Evolutionary conservation across 2,888 invertebrate species (phyloP), one percentile per base, ranked within the genome.

Genomic region (Pollenia labialis): DNA sequence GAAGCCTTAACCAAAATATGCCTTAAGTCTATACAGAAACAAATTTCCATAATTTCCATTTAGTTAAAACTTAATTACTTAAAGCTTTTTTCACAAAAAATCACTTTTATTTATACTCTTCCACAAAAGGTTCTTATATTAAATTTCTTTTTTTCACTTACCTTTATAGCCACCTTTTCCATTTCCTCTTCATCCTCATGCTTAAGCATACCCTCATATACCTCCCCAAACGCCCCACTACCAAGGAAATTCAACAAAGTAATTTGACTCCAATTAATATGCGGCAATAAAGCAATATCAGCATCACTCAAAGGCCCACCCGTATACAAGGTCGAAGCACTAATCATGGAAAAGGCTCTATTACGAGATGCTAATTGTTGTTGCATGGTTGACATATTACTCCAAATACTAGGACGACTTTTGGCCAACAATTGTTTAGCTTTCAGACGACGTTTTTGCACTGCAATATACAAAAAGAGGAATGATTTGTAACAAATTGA

Each of bases 201-300:
- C 88, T 95, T 95, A 0, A 98, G 97, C 85, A 96, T 95, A 0
- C 99, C 99, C 94, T 98, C 98, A 92, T 97, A 98, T 1, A 99
- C 99, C 93, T 99, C 98, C 0, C 99, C 99, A 91, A 99, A 99
- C 0, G 99, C 99, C 0, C 99, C 99, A 83, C 97, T 97, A 0
- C 99, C 99, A 75, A 99, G 94, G 92, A 98, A 98, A 91, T 97
- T 97, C 14, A 96, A 96, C 44, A 98, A 94, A 0, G 96, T 97
- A 81, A 99, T 97, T 92, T 98, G 97, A 88, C 97, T 97, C 85
- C 97, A 95, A 52, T 96, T 95, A 84, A 99, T 97, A 92, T 97
- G 97, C 0, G 99, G 98, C 79, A 98, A 93, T 69, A 96, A 94
- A 3, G 97, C 96, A 87, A 97, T 94, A 88, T 97, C 97, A 12